Evolutionary conservation across 2,888 invertebrate genomes (phyloP), one percentile per base, ranked within the genome.

Genomic region (Epinotia brunnichana): DNA sequence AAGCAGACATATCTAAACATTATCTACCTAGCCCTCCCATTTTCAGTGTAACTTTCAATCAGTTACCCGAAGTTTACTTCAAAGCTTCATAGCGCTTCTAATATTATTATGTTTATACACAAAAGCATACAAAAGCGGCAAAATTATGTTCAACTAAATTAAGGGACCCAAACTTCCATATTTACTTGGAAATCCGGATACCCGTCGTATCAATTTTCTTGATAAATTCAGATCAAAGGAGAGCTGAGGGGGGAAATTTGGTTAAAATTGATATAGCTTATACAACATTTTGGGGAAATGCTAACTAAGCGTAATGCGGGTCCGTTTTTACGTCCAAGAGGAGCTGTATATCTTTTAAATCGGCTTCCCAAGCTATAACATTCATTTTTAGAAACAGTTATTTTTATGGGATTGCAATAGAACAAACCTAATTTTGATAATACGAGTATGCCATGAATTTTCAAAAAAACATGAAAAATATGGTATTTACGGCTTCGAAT

Each of bases 151-250:
- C 56, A 62, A 73, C 24, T 29, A 63, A 69, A 73, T 69, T 69
- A 69, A 63, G 53, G 62, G 72, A 73, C 62, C 19, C 29, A 29
- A 69, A 73, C 68, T 69, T 73, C 53, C 51, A 73, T 63, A 59
- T 73, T 73, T 69, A 59, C 68, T 68, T 57, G 24, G 41, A 57
- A 57, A 72, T 57, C 39, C 53, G 59, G 57, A 63, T 57, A 56
- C 54, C 48, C 54, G 11, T 24, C 39, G 69, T 63, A 73, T 73
- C 73, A 73, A 63, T 63, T 73, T 48, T 62, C 72, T 68, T 73
- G 57, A 68, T 68, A 73, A 73, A 51, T 63, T 73, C 63, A 63
- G 63, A 59, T 73, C 73, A 73, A 73, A 73, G 73, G 67, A 41
- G 72, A 61, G 62, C 62, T 57, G 11, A 41, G 21, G 68, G 53